Percentiles rank a stretch among this genome's conserved stretches.
phyloP scores from a whole-genome alignment of 2,113 vertebrate genomes.

The Cyphomyrus discorhynchus region DNA sequence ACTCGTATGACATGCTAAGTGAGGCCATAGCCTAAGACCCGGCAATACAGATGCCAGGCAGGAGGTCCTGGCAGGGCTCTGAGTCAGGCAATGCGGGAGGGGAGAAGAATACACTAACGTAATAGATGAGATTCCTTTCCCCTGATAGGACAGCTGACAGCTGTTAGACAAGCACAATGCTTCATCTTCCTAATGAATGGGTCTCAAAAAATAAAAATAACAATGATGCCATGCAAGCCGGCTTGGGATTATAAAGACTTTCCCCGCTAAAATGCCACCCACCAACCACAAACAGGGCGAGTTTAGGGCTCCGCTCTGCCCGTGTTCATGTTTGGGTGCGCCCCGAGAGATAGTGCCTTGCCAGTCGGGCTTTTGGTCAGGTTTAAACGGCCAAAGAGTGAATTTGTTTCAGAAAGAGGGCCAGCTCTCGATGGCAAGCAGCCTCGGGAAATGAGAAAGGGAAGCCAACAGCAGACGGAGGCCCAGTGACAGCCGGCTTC shows the following conservation, averaged over 20 bases:
- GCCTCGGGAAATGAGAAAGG: background rate
- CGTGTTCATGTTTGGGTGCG: background rate
- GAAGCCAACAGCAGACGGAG: background rate
- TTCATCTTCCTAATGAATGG: background rate
- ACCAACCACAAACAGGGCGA: background rate
- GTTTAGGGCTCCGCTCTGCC: background rate
- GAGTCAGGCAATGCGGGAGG: background rate
- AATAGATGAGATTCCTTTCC: background rate
- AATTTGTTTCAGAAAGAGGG: background rate
- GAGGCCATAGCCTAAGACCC: background rate
- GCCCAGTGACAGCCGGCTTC: background rate
- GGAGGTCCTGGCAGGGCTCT: background rate
- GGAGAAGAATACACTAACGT: background rate
- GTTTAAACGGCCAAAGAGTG: constrained; percentile 1
- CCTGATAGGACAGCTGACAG: background rate
- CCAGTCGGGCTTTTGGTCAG: background rate
- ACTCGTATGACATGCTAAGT: background rate
- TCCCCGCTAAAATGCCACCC: background rate
- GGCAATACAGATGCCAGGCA: background rate
- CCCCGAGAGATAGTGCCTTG: background rate
- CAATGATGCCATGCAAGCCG: background rate
- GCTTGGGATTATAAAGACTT: background rate
- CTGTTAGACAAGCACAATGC: background rate
- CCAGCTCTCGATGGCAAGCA: background rate
- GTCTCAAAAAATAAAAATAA: background rate